Evolutionary conservation across 2,888 invertebrate species (phyloP), one percentile per base, ranked within the genome.

Genomic region (Polymixis flavicincta): DNA sequence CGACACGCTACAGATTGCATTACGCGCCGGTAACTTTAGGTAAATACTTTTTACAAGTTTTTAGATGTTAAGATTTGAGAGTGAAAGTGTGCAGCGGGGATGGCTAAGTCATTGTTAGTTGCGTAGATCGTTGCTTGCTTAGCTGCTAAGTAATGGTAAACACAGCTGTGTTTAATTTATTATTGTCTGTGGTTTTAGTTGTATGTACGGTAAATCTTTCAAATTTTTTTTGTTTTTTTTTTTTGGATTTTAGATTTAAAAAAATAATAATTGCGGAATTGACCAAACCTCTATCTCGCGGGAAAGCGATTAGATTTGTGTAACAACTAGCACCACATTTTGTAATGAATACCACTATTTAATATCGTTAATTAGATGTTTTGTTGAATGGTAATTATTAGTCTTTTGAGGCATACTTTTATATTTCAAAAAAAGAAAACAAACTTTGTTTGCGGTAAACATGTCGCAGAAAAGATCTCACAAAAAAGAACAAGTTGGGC

Each of bases 1-100:
- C 92, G 96, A 96, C 90, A 96, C 95, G 90, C 92, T 96, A 88
- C 94, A 95, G 76, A 90, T 96, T 48, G 96, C 96, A 78, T 91
- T 96, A 90, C 96, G 96, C 94, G 96, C 96, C 93, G 96, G 96
- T 82, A 96, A 96, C 89, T 96, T 96, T 94, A 96, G 96, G 96
- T 96, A 93, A 91, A 76, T 83, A 79, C 78, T 84, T 70, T 83
- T 82, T 67, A 82, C 74, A 66, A 64, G 60, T 61, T 78, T 37
- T 73, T 48, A 71, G 55, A 73, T 65, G 75, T 60, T n/a, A 60
- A 76, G 82, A 74, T 76, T 73, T 71, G 45, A 74, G 67, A 85
- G 83, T 82, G 83, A 83, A 83, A 83, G 83, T 83, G 54, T 32
- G 25, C 64, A 28, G 74, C 45, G 55, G 37, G n/a, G 50, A 83